Percentiles rank a stretch among this genome's conserved stretches.
These are phyloP conservation scores for Anolis carolinensis DNA, from an alignment of 2,113 vertebrate species.

Conservation along the genomic window DNA sequence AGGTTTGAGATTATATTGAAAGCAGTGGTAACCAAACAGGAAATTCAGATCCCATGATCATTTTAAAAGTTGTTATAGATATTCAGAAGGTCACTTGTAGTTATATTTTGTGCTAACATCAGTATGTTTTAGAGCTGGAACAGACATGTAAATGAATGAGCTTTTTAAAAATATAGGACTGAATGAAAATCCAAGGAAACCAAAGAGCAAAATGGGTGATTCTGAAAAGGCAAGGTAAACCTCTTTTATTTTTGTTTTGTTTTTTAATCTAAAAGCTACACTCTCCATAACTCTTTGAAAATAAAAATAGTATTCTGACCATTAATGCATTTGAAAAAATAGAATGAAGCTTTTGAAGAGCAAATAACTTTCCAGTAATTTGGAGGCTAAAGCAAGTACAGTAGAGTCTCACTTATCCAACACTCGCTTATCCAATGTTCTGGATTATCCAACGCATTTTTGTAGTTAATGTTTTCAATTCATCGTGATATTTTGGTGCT, in stretches of 20 bases:
- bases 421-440: too few species aligned
- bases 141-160: neutral
- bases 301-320: neutral
- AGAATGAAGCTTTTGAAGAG: neutral
- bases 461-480: too few species aligned
- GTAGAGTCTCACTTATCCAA: too few species aligned
- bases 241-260: neutral
- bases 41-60: neutral
- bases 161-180: conserved; percentile 53
- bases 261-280: neutral
- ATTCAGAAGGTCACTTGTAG: neutral
- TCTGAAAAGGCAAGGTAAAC: conserved; percentile 70
- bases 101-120: neutral
- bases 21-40: neutral
- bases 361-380: neutral
- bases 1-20: neutral
- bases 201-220: conserved; percentile 62
- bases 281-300: neutral
- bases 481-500: too few species aligned
- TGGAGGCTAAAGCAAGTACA: neutral
- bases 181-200: conserved; percentile 67
- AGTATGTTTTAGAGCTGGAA: neutral
- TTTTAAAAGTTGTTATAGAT: neutral
- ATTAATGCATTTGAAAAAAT: neutral
- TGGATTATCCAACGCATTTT: too few species aligned